phyloP scores from a whole-genome alignment of 2,797 vertebrate genomes.

The Cuculus canorus region DNA sequence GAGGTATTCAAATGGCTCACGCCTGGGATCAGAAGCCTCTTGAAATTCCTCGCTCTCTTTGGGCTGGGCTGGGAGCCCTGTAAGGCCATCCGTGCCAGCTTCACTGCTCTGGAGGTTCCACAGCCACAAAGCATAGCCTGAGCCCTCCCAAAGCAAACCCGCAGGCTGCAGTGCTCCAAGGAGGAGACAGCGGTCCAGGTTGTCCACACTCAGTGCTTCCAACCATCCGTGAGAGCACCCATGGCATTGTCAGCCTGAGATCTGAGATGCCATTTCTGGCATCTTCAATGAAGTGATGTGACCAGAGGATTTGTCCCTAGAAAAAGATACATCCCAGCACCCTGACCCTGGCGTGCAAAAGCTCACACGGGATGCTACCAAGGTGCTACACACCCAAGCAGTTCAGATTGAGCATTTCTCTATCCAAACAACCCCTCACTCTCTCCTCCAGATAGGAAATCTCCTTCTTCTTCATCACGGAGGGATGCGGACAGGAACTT shows the following conservation, averaged over 20 bases:
- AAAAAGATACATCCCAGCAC: background rate
- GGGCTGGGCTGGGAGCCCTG: background rate
- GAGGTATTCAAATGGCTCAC: background rate
- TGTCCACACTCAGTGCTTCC: background rate
- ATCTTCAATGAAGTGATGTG: background rate
- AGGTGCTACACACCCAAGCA: fast-evolving
- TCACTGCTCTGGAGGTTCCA: background rate
- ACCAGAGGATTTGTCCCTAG: background rate
- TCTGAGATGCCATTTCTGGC: background rate
- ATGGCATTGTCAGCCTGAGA: no score
- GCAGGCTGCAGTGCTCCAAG: background rate
- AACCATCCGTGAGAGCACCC: fast-evolving
- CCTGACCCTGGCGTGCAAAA: background rate
- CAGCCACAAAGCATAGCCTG: background rate
- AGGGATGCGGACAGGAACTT: background rate
- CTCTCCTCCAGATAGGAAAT: background rate
- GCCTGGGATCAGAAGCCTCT: background rate
- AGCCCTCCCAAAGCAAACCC: background rate
- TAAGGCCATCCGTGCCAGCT: background rate
- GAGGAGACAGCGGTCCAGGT: background rate
- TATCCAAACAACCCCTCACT: background rate
- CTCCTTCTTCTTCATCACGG: background rate
- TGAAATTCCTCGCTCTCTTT: background rate
- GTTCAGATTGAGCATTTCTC: background rate
- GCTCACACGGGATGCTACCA: fast-evolving